Evolutionary conservation across 2,888 invertebrate species (phyloP).

Genomic region (Drosophila pullipes): DNA sequence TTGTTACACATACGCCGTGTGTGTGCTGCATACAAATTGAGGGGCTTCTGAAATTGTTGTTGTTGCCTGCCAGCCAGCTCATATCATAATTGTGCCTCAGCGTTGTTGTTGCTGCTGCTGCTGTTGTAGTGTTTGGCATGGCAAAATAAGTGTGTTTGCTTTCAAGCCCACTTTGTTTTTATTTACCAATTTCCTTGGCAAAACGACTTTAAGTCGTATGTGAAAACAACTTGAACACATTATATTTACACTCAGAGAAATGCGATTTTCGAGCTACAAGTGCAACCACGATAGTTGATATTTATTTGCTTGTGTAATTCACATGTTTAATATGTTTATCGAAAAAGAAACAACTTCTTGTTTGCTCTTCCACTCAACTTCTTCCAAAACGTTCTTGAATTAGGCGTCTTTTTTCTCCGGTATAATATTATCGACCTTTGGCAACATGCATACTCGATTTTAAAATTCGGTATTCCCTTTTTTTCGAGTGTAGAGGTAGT

Average conservation of each 20-base stretch:
- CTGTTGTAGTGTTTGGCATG: constrained; percentile 42
- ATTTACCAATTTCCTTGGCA: constrained; percentile 68
- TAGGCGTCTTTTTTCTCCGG: not conserved
- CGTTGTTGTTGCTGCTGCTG: constrained; percentile 25
- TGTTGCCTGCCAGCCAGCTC: constrained; percentile 21
- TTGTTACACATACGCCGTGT: constrained; percentile 76
- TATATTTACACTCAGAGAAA: constrained; percentile 15
- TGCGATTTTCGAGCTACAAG: not conserved
- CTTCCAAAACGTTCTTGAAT: not conserved
- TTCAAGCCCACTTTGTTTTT: constrained; percentile 71
- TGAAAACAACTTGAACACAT: constrained; percentile 53
- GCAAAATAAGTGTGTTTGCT: constrained; percentile 52
- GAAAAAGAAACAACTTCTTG: not conserved
- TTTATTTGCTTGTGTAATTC: not conserved
- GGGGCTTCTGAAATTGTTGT: constrained; percentile 25
- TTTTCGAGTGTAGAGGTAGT: not conserved
- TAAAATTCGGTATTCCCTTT: not conserved
- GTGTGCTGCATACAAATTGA: constrained; percentile 74
- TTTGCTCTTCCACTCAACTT: not conserved
- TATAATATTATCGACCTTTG: not conserved
- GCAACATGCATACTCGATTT: too few species aligned
- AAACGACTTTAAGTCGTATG: constrained; percentile 65
- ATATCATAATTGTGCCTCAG: constrained; percentile 63
- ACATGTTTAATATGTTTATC: not conserved
- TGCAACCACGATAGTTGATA: not conserved